These are phyloP conservation scores for Acleris sparsana DNA, from an alignment of 2,888 invertebrate genomes.

Conservation along the genomic window DNA sequence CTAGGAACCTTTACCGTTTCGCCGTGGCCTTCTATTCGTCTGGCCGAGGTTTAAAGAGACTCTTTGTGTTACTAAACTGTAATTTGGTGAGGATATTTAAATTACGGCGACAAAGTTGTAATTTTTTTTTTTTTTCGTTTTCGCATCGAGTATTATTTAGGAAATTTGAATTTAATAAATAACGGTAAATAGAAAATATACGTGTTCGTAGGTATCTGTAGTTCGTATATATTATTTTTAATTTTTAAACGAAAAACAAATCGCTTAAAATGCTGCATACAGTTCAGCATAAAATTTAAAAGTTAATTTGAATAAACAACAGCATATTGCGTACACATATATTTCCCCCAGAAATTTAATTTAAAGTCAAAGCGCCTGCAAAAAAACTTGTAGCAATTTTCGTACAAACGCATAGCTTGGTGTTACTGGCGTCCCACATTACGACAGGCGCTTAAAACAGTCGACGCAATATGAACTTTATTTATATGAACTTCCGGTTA, in stretches of 20 bases:
- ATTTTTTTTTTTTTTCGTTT: no score
- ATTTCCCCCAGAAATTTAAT: slow-evolving; percentile 16
- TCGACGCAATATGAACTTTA: not conserved
- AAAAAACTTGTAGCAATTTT: slow-evolving; percentile 22
- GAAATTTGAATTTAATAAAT: no score
- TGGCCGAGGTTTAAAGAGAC: no score
- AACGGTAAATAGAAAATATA: no score
- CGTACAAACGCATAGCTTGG: slow-evolving; percentile 13
- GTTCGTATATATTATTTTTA: no score
- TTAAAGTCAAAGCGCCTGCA: slow-evolving; percentile 10
- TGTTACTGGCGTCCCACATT: slow-evolving; percentile 3
- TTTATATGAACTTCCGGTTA: not conserved
- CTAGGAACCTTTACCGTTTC: no score
- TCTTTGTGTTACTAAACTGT: no score
- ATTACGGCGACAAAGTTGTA: no score
- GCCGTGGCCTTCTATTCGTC: no score
- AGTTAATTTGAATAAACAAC: not conserved
- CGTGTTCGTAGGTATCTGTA: no score
- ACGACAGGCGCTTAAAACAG: slow-evolving; percentile 1
- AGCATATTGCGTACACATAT: slow-evolving; percentile 4
- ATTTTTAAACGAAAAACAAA: not conserved
- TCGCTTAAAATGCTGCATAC: not conserved
- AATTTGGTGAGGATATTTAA: no score
- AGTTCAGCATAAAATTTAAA: not conserved
- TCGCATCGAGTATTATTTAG: no score